Evolutionary conservation across 1,140 invertebrate species (phyloP).

Genomic region (Drosophila malerkotliana): DNA sequence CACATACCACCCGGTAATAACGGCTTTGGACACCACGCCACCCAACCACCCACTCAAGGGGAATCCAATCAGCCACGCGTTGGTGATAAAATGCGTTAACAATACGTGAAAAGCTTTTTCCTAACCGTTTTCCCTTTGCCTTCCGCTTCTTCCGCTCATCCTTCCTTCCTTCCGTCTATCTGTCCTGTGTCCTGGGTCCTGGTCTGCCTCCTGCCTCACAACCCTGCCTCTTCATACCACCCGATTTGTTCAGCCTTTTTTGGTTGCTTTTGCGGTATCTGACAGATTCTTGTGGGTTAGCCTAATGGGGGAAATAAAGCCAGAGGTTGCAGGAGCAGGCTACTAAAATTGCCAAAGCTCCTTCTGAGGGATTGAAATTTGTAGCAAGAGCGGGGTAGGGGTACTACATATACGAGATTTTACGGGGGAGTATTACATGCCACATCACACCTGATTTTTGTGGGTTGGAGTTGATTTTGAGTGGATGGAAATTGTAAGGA

Average conservation of each 20-base stretch:
- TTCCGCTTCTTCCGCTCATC: slow-evolving; percentile 5
- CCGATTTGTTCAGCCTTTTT: slow-evolving; percentile 38
- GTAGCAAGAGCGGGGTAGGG: neutral
- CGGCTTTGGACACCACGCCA: slow-evolving; percentile 1
- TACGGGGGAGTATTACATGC: slow-evolving; percentile 44
- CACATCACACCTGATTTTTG: slow-evolving; percentile 51
- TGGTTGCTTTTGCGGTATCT: slow-evolving; percentile 68
- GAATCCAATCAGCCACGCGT: slow-evolving; percentile 81
- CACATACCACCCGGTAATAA: neutral
- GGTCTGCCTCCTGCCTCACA: too few species aligned
- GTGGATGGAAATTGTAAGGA: slow-evolving; percentile 25
- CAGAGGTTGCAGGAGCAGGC: slow-evolving; percentile 13
- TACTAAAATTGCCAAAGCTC: slow-evolving; percentile 46
- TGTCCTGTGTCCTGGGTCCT: neutral
- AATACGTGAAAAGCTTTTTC: slow-evolving; percentile 78
- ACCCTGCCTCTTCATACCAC: neutral
- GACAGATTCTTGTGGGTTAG: slow-evolving; percentile 79
- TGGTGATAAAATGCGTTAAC: slow-evolving; percentile 82
- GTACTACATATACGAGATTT: slow-evolving; percentile 14
- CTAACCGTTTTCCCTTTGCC: slow-evolving; percentile 63
- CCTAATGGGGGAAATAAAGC: slow-evolving; percentile 17
- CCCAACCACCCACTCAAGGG: slow-evolving; percentile 16
- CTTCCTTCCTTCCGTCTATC: slow-evolving; percentile 5
- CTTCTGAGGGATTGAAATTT: slow-evolving; percentile 30
- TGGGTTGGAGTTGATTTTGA: slow-evolving; percentile 11